These are phyloP conservation scores for Eustalomyia histrio DNA, from an alignment of 2,888 invertebrate genomes.

Conservation along the genomic window DNA sequence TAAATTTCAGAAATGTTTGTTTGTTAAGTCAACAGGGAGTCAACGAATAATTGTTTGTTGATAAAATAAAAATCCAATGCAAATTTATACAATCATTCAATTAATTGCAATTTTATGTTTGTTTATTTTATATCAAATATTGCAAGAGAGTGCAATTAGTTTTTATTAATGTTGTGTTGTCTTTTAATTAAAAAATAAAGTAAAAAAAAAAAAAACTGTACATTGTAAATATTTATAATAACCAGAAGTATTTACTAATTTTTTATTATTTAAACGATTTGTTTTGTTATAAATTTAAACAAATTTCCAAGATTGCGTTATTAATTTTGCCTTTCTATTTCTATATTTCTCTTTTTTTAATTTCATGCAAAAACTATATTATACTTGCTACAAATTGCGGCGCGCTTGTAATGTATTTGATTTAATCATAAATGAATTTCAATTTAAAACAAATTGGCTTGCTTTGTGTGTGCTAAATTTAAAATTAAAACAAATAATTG, in stretches of 20 bases:
- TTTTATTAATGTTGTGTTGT: constrained; percentile 4
- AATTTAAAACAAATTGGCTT: constrained; percentile 4
- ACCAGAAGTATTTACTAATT: not conserved
- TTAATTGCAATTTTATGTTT: not conserved
- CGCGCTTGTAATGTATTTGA: not conserved
- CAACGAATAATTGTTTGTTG: not conserved
- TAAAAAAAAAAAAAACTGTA: not conserved
- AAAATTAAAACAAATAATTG: not conserved
- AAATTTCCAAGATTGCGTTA: not conserved
- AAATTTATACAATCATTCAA: not conserved
- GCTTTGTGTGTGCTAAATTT: constrained; percentile 20
- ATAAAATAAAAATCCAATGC: not conserved
- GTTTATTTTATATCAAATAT: not conserved
- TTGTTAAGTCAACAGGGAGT: not conserved
- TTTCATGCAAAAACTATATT: constrained; percentile 3
- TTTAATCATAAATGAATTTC: not conserved
- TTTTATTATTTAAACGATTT: not conserved
- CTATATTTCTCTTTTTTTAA: constrained; percentile 15
- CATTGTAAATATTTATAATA: not conserved
- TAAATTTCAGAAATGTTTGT: not conserved
- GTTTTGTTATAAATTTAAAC: not conserved
- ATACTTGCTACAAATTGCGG: constrained; percentile 9
- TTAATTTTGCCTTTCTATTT: constrained; percentile 9
- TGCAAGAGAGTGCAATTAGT: not conserved
- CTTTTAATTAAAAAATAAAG: constrained; percentile 7